Conservation (phyloP, 1,140 invertebrate genomes). For the Plodia interpunctella region DNA sequence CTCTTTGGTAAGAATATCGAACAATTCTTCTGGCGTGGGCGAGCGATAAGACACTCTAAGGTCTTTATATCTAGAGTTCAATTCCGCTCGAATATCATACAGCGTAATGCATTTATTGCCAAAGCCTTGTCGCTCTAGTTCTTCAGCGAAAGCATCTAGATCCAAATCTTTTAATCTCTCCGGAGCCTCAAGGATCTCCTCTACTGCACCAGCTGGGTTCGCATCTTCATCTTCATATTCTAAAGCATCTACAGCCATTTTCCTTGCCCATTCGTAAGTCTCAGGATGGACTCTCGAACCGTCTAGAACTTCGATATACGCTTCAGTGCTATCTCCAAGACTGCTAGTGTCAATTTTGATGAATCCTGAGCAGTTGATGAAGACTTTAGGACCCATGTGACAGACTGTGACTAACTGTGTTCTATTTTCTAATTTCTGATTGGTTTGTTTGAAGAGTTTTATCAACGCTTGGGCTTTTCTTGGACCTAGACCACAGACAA, state of each 20-base stretch:
- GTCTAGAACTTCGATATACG: constrained; percentile 97
- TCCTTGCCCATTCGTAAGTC: constrained; percentile 99
- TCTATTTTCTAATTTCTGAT: constrained; percentile 94
- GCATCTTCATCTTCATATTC: constrained; percentile 98
- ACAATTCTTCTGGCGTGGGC: constrained; percentile 90
- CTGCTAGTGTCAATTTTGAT: constrained; percentile 99
- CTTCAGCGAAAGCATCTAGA: constrained; percentile 98
- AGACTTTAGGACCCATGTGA: constrained; percentile 98
- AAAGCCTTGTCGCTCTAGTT: constrained; percentile 96
- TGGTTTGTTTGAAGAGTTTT: constrained; percentile 94
- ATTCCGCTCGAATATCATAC: constrained; percentile 97
- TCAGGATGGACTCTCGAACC: constrained; percentile 99
- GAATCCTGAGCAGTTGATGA: constrained; percentile 99
- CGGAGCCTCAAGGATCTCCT: constrained; percentile 97
- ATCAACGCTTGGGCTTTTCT: constrained; percentile 95
- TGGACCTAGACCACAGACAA: constrained; percentile 97
- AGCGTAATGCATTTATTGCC: constrained; percentile 98
- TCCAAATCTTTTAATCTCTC: constrained; percentile 97
- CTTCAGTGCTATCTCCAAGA: constrained; percentile 94
- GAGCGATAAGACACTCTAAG: constrained; percentile 88
- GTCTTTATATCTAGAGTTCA: constrained; percentile 98
- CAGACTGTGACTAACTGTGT: constrained; percentile 96
- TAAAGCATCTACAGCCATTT: constrained; percentile 99
- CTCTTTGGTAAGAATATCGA: constrained; percentile 98
- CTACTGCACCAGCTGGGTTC: constrained; percentile 96